phyloP scores from a whole-genome alignment of 2,113 vertebrate species.

The Camarhynchus parvulus region DNA sequence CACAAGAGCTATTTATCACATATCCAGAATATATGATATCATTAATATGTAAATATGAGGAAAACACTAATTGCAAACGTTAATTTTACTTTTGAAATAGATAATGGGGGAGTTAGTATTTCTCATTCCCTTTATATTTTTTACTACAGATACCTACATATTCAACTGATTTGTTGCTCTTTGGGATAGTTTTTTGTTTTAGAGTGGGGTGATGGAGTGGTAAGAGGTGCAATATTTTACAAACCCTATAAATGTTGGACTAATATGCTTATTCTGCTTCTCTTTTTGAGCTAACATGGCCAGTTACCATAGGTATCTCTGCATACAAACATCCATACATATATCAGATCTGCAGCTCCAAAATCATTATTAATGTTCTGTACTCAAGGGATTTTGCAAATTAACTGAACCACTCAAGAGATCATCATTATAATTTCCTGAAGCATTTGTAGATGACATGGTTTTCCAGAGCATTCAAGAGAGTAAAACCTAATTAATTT shows the following conservation, averaged over 20 bases:
- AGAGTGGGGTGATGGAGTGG: neutral
- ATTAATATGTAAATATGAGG: neutral
- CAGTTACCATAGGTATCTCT: neutral
- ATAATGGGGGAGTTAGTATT: neutral
- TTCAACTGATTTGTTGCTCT: neutral
- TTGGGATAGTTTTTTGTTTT: neutral
- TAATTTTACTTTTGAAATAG: neutral
- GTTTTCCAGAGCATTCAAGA: neutral
- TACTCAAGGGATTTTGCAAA: neutral
- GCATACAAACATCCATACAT: too few species aligned
- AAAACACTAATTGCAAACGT: neutral
- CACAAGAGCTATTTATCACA: fast-evolving
- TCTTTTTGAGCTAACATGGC: neutral
- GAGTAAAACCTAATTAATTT: slow-evolving; percentile 11
- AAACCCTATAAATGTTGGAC: neutral
- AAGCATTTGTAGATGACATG: neutral
- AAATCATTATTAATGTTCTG: neutral
- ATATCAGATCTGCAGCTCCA: neutral
- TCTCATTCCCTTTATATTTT: neutral
- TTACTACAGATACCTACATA: neutral
- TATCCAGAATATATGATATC: neutral
- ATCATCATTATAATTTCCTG: neutral
- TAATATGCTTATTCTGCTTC: neutral
- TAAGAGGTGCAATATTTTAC: neutral
- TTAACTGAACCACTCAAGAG: slow-evolving; percentile 4